Evolutionary conservation across 2,797 vertebrate species (phyloP), one percentile per base, ranked within the genome.

Genomic region (Platalea minor): DNA sequence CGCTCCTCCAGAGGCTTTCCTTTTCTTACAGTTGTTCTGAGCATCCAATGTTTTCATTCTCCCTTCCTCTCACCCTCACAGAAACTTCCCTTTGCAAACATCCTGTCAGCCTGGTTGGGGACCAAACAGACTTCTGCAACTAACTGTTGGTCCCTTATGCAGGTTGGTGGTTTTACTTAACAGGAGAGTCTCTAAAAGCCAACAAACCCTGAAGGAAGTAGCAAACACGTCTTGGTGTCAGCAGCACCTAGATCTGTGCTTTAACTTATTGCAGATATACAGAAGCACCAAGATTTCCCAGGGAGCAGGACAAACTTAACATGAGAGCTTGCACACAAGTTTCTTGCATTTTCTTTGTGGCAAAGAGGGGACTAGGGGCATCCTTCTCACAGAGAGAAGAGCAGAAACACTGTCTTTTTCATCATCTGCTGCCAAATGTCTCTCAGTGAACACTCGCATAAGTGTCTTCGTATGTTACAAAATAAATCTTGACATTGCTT

Each of bases 31-130:
- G 35, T 35, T 92, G 33, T 84, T 81, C 77, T 65, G 51, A 56
- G 45, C 5, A 6, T 46, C 17, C 29, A 88, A 10, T 29, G 28
- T 81, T 92, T 70, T 84, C 16, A 17, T 83, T 43, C 85, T 82
- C 54, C 57, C 35, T 81, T 95, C 46, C 63, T 91, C 25, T 82
- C 54, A 69, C 11, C 4, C 28, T 88, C n/a, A 11, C 29, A 82
- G 65, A 93, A 95, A 78, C 46, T 79, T 93, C 53, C 54, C 17
- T 72, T 81, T 45, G 45, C 50, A 96, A 90, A 91, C 41, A 87
- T 89, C 54, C 67, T 4, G 0, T 25, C 35, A 87, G 33, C 29
- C 23, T 85, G 46, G 25, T 16, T 85, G 37, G 17, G 59, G 20
- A 75, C 56, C n/a, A 77, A 15, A 45, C 17, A 89, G 50, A 73